Evolutionary conservation across 2,113 vertebrate genomes (phyloP).

Genomic region (Drymodes brunneopygia): DNA sequence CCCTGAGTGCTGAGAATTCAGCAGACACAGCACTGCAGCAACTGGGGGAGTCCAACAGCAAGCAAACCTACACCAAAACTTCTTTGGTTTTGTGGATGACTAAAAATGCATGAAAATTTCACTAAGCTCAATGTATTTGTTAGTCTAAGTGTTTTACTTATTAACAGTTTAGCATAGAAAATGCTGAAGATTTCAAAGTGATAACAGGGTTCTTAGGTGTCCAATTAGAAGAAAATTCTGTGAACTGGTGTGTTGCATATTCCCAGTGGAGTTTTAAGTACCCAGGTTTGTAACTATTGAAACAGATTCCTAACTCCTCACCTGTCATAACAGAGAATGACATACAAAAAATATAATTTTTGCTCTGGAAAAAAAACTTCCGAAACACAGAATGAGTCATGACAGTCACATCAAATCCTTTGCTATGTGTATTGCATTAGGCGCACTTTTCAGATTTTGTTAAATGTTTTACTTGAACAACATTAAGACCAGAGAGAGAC

Average conservation of each 20-base stretch:
- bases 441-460: not conserved
- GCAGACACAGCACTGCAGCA: not conserved
- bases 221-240: slow-evolving; percentile 29
- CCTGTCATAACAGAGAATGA: not conserved
- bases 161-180: slow-evolving; percentile 24
- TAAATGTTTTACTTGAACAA: not conserved
- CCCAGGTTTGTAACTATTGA: not conserved
- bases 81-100: not conserved
- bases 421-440: not conserved
- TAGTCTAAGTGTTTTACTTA: slow-evolving; percentile 42
- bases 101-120: slow-evolving; percentile 14
- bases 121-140: not conserved
- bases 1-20: not conserved
- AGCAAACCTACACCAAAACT: not conserved
- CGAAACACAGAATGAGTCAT: not conserved
- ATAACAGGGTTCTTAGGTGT: not conserved
- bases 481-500: not conserved
- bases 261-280: slow-evolving; percentile 22
- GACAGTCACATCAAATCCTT: not conserved
- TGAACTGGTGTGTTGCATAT: not conserved
- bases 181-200: not conserved
- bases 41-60: not conserved
- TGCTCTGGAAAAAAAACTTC: not conserved
- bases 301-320: not conserved
- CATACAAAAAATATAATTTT: not conserved